Evolutionary conservation across 92 coral and sea anemone species (phyloP).

Genomic region (Palythoa grandis): DNA sequence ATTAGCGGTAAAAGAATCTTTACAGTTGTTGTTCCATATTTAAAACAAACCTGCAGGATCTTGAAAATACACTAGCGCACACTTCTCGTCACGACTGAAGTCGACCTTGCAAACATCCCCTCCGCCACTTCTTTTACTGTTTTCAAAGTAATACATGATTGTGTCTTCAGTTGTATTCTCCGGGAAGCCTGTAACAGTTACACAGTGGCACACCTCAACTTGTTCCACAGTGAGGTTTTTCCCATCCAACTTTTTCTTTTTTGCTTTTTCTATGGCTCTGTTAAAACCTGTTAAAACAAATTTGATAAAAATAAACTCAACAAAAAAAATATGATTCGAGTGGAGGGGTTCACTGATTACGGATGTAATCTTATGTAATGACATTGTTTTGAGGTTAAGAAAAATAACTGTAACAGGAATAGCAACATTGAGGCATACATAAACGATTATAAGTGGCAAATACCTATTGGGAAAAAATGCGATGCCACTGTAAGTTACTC

Average conservation of each 20-base stretch:
- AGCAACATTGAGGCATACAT: too few relatives aligned
- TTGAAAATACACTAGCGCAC: conserved; percentile 64
- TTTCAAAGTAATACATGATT: conserved; percentile 61
- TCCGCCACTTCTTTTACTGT: conserved; percentile 51
- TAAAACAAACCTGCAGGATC: conserved; percentile 56
- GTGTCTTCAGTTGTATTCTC: conserved; percentile 53
- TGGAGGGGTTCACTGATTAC: too few relatives aligned
- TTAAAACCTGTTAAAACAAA: neutral
- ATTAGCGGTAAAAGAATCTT: too few relatives aligned
- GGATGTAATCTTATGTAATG: too few relatives aligned
- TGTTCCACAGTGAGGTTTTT: conserved; percentile 51
- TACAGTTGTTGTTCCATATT: too few relatives aligned
- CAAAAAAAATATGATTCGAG: too few relatives aligned
- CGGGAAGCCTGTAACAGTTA: conserved; percentile 59
- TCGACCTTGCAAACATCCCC: conserved; percentile 66
- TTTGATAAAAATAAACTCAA: too few relatives aligned
- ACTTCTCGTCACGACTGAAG: conserved; percentile 18
- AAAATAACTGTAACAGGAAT: too few relatives aligned
- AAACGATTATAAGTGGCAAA: too few relatives aligned
- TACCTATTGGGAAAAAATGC: too few relatives aligned
- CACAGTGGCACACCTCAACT: conserved; percentile 59
- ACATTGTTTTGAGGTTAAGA: too few relatives aligned
- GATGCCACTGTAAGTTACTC: too few relatives aligned
- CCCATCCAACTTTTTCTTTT: conserved; percentile 46
- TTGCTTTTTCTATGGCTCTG: conserved; percentile 11